phyloP scores from a whole-genome alignment of 2,797 vertebrate genomes.

The Tympanoctomys barrerae region DNA sequence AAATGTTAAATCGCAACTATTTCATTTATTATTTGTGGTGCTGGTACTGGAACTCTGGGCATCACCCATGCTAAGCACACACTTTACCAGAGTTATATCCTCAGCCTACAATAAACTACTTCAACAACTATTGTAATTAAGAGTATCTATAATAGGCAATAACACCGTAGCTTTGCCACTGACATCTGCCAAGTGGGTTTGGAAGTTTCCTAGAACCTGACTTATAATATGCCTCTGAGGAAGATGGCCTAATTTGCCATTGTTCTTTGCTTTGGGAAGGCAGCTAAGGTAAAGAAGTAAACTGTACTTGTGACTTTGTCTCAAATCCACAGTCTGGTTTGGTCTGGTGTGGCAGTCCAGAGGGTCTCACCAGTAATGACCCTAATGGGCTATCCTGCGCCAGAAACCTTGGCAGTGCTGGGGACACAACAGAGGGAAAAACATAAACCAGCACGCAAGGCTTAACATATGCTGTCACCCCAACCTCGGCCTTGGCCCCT shows the following conservation, averaged over 20 bases:
- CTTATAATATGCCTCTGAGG: neutral
- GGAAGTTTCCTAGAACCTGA: neutral
- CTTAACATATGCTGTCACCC: neutral
- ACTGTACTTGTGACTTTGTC: neutral
- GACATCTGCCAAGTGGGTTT: neutral
- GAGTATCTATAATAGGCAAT: neutral
- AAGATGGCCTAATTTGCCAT: neutral
- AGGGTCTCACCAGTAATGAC: neutral
- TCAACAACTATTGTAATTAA: neutral
- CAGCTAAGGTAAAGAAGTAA: neutral
- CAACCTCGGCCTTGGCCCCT: neutral
- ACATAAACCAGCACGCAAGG: neutral
- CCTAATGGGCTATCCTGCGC: too few species aligned
- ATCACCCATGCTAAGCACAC: neutral
- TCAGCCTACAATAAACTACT: neutral
- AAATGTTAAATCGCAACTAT: neutral
- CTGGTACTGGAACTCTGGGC: neutral
- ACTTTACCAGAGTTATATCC: neutral
- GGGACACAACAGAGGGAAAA: neutral
- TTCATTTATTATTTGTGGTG: neutral
- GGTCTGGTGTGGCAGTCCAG: neutral
- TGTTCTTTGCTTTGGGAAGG: neutral
- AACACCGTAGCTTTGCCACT: neutral
- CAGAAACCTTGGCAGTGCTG: neutral
- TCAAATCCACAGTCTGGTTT: neutral